A percentile compares a stretch with the other conserved stretches of the same genome.
These are phyloP conservation scores for Lasaia peninsularis DNA, from an alignment of 1,140 invertebrate species.

Conservation along the genomic window DNA sequence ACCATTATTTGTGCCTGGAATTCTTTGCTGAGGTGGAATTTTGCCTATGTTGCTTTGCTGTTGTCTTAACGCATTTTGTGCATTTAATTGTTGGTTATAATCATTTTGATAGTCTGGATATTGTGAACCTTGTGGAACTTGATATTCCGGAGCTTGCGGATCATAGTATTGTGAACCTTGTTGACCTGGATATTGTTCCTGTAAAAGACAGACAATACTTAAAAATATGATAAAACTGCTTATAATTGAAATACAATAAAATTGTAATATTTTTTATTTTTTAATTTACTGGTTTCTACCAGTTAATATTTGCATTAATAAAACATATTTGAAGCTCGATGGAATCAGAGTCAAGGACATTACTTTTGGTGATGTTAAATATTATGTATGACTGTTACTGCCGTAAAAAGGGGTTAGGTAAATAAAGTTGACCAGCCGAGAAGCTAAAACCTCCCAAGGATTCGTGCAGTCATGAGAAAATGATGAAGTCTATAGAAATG, in stretches of 20 bases:
- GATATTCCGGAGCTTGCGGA: background rate
- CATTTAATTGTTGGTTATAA: background rate
- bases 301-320: no score
- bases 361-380: no score
- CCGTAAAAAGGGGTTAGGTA: no score
- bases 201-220: background rate
- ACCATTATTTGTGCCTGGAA: background rate
- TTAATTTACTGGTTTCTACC: no score
- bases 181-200: background rate
- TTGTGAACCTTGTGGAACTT: background rate
- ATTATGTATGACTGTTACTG: no score
- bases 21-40: background rate
- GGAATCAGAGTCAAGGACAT: no score
- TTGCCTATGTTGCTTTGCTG: background rate
- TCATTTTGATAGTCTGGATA: background rate
- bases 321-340: no score
- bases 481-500: no score
- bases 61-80: background rate
- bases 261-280: background rate
- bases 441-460: no score
- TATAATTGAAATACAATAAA: background rate
- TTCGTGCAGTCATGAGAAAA: no score
- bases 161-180: background rate
- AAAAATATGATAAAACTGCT: background rate
- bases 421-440: no score